Base-by-base conservation (phyloP, 2,113 vertebrate species). In the Machaerirhynchus nigripectus region DNA sequence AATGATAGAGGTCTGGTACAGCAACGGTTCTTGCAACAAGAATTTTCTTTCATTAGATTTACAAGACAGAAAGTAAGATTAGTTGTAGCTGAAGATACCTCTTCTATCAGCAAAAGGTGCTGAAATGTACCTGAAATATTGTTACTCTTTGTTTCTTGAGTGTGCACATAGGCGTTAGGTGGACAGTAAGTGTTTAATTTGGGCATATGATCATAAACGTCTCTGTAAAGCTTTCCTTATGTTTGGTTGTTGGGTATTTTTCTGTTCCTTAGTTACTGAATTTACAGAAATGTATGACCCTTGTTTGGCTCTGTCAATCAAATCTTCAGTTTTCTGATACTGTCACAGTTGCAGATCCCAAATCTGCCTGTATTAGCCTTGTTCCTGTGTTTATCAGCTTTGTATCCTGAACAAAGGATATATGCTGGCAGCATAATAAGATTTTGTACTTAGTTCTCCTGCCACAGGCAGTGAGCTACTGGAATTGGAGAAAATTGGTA, bases 151-250 rank as follows among this genome's bases (percentile, higher is more conserved):
- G 23, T 73, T 91, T 76, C 40, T 68, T 37, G 22, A 77, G 26
- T 27, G 14, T 59, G 7, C 63, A 33, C 0, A 0, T 37, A 44
- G 28, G 39, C 15, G 1, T 68, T 49, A 55, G 19, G 47, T 27
- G 37, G 49, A 26, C 33, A 53, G 1, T 40, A 47, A 35, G 31
- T 52, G 39, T 77, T 39, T 27, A 57, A 64, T 22, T 59, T 7
- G 10, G 39, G 28, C 35, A 42, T 55, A 6, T 80, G 33, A 64
- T 55, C 47, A 47, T 40, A 40, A 83, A 53, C 28, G 57, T 75
- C 19, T 42, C 46, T 83, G 28, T 47, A 67, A 56, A 52, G n/a
- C 6, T 33, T 33, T 46, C 53, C 46, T 44, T 42, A 3, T 20
- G 21, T 40, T 39, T 23, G 8, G 46, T 40, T 40, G 13, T 39